These are phyloP conservation scores for Sus scrofa DNA, from an alignment of 2,113 vertebrate genomes.

Conservation along the genomic window T2T-Sscrofa CM000819.6:117744501-117745000, in stretches of 20 bases:
- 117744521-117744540: too few relatives aligned
- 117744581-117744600: background rate
- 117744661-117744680: background rate
- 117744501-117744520: fast-evolving
- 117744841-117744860: background rate
- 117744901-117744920: constrained; percentile 97
- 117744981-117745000: constrained; percentile 87
- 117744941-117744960: constrained; percentile 96
- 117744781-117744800: background rate
- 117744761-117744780: background rate
- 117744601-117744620: background rate
- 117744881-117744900: constrained; percentile 87
- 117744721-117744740: background rate
- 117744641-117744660: background rate
- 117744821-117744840: background rate
- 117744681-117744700: background rate
- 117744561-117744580: background rate
- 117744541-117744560: fast-evolving
- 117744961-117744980: constrained; percentile 99
- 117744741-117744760: background rate
- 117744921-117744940: constrained; percentile 98
- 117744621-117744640: background rate
- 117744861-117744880: constrained; percentile 6
- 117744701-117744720: background rate
- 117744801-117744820: background rate